Percentiles rank a stretch among this genome's conserved stretches.
These are phyloP conservation scores for Acleris sparsana DNA, from an alignment of 2,888 invertebrate species.

Conservation along the genomic window DNA sequence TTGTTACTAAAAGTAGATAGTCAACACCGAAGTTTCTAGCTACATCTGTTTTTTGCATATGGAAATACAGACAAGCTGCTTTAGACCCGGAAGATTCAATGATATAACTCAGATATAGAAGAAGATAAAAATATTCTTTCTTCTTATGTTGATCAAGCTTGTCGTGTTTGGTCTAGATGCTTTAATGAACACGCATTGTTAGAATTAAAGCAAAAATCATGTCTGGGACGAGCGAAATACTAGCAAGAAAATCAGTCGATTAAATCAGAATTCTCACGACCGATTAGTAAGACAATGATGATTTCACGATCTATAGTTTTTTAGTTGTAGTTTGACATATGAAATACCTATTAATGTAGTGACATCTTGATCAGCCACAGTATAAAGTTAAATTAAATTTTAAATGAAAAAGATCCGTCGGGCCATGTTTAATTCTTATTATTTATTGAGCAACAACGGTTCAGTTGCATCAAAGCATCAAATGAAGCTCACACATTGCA, in stretches of 20 bases:
- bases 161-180: slow-evolving; percentile 17
- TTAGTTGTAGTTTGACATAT: slow-evolving; percentile 1
- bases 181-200: background rate
- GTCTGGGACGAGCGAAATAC: slow-evolving; percentile 5
- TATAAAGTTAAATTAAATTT: background rate
- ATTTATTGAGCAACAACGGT: too few species aligned
- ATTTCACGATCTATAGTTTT: slow-evolving; percentile 25
- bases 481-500: slow-evolving; percentile 11
- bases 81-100: too few species aligned
- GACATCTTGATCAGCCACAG: background rate
- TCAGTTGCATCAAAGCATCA: background rate
- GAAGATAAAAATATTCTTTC: background rate
- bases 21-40: too few species aligned
- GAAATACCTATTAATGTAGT: background rate
- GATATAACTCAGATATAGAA: too few species aligned
- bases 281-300: slow-evolving; percentile 24
- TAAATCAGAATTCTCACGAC: slow-evolving; percentile 31
- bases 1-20: too few species aligned
- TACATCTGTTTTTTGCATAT: too few species aligned
- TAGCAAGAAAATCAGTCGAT: slow-evolving; percentile 25
- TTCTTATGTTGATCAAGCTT: slow-evolving; percentile 1
- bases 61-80: background rate
- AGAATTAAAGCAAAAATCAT: too few species aligned
- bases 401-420: too few species aligned
- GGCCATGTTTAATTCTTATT: too few species aligned